A percentile compares a stretch with the other conserved stretches of the same genome.
phyloP scores from a whole-genome alignment of 1,140 invertebrate species.

The Aleiodes sp. region DNA sequence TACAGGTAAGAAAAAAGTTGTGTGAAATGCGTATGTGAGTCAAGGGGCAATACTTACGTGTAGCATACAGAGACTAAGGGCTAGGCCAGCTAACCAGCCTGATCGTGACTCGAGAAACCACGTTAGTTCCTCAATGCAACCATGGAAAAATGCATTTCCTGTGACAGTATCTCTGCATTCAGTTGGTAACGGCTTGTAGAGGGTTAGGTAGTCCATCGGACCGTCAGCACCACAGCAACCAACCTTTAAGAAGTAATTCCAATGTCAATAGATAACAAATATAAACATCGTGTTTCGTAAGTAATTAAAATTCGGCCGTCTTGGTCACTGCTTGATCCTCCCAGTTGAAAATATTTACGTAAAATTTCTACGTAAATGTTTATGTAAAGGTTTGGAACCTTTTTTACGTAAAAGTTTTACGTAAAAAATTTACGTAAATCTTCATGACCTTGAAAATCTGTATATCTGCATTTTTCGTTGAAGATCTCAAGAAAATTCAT shows the following conservation, averaged over 20 bases:
- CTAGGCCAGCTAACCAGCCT: constrained; percentile 84
- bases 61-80: constrained; percentile 76
- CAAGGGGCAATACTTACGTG: constrained; percentile 69
- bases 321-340: too few species aligned
- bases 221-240: constrained; percentile 87
- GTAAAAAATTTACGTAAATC: too few species aligned
- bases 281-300: too few species aligned
- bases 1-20: neutral
- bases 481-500: too few species aligned
- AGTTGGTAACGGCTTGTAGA: constrained; percentile 80
- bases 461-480: too few species aligned
- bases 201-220: constrained; percentile 78
- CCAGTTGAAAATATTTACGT: too few species aligned
- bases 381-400: too few species aligned
- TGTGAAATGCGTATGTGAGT: neutral
- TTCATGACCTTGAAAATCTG: too few species aligned
- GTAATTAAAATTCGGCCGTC: too few species aligned
- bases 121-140: constrained; percentile 85
- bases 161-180: constrained; percentile 87
- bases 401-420: too few species aligned
- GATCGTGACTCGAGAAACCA: constrained; percentile 85
- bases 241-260: constrained; percentile 67
- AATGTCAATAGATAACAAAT: neutral
- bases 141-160: constrained; percentile 87
- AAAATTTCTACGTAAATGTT: too few species aligned